Percentiles rank a stretch among this genome's conserved stretches.
Evolutionary conservation across 2,113 vertebrate genomes (phyloP).

Genomic region (Anoura caudifer): DNA sequence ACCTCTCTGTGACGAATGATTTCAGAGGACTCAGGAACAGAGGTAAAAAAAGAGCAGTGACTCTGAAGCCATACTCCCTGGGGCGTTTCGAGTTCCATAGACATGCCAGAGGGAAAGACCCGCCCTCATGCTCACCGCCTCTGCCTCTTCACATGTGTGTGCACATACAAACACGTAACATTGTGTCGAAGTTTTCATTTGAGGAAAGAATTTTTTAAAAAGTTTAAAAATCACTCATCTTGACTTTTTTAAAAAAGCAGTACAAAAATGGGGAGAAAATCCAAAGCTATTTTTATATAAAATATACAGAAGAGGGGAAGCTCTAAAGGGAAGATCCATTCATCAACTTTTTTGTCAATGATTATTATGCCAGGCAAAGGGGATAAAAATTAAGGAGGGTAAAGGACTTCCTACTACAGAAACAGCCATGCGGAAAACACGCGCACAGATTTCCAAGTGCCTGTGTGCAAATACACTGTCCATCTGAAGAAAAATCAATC

Average conservation of each 20-base stretch:
- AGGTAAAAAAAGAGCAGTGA: background rate
- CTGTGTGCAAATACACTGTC: background rate
- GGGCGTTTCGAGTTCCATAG: background rate
- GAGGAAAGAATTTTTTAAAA: background rate
- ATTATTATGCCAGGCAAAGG: background rate
- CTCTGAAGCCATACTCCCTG: background rate
- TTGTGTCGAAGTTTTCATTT: background rate
- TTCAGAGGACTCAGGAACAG: background rate
- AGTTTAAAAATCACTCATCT: background rate
- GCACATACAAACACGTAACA: background rate
- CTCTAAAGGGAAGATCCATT: background rate
- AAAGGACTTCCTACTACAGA: background rate
- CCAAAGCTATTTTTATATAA: background rate
- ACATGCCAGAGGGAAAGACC: background rate
- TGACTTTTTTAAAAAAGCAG: background rate
- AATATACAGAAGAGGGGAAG: background rate
- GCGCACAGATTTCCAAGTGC: background rate
- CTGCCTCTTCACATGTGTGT: accelerated
- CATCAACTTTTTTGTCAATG: background rate
- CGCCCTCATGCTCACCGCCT: background rate
- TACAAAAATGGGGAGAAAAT: background rate
- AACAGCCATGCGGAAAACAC: background rate
- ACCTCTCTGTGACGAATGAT: background rate
- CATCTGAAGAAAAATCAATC: background rate
- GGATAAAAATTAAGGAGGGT: background rate